phyloP scores from a whole-genome alignment of 2,113 vertebrate genomes.

The Apteryx mantelli region DNA sequence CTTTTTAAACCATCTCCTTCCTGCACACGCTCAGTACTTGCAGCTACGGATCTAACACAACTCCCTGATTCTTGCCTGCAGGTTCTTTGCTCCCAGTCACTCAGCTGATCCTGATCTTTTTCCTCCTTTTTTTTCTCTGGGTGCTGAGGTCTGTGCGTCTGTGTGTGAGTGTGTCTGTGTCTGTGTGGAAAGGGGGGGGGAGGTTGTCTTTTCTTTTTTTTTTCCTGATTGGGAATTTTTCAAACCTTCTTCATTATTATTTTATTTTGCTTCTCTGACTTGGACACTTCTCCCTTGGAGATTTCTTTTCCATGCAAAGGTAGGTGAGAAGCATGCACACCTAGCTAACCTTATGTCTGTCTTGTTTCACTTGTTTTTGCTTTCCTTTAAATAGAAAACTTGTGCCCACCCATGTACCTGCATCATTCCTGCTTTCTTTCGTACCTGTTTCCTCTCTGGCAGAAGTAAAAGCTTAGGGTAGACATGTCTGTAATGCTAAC shows the following conservation, averaged over 20 bases:
- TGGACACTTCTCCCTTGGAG: constrained; percentile 64
- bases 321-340: constrained; percentile 66
- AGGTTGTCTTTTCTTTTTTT: neutral
- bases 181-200: neutral
- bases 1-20: constrained; percentile 59
- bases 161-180: constrained; percentile 25
- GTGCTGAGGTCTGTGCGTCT: constrained; percentile 35
- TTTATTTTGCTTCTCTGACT: constrained; percentile 70
- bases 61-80: constrained; percentile 61
- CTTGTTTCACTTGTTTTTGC: neutral
- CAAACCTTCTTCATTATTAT: constrained; percentile 32
- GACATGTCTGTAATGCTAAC: constrained; percentile 36
- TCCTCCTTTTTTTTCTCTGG: neutral
- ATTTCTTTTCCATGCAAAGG: constrained; percentile 76
- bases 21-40: constrained; percentile 65
- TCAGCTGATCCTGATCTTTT: constrained; percentile 73
- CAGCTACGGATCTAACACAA: constrained; percentile 68
- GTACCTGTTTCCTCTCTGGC: constrained; percentile 47
- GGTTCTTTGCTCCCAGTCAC: constrained; percentile 67
- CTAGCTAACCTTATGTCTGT: constrained; percentile 46
- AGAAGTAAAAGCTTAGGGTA: constrained; percentile 45
- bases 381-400: constrained; percentile 54
- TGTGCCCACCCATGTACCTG: neutral
- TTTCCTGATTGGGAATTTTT: constrained; percentile 16
- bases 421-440: constrained; percentile 32